phyloP scores from a whole-genome alignment of 2,888 invertebrate genomes.

The Synergus laeviventris region DNA sequence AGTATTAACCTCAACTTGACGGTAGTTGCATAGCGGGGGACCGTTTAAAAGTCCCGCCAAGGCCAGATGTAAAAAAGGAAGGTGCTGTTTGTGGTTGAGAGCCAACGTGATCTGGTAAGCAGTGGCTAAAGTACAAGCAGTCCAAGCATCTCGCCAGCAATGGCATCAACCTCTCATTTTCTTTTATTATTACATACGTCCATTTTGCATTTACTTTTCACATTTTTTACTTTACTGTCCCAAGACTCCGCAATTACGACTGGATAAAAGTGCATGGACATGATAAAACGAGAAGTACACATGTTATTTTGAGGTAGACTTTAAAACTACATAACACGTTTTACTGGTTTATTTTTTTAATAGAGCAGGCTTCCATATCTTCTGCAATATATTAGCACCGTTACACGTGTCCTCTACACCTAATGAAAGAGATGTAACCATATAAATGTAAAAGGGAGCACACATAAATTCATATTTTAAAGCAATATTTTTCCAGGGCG shows the following conservation, averaged over 20 bases:
- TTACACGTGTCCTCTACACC: not conserved
- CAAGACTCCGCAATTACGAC: constrained; percentile 15
- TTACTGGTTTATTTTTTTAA: constrained; percentile 3
- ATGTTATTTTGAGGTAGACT: constrained; percentile 26
- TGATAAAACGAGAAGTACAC: constrained; percentile 14
- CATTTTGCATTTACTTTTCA: constrained; percentile 38
- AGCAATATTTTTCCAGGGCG: no score
- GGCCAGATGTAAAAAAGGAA: constrained; percentile 32
- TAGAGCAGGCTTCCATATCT: not conserved
- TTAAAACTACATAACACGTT: constrained; percentile 24
- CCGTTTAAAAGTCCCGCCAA: constrained; percentile 39
- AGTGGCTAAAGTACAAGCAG: constrained; percentile 6
- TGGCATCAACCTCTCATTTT: constrained; percentile 38
- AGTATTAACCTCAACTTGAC: constrained; percentile 13
- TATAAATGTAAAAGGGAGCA: not conserved
- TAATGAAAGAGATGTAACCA: not conserved
- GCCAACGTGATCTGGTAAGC: constrained; percentile 27
- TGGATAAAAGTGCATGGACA: constrained; percentile 1
- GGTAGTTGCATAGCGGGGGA: constrained; percentile 26
- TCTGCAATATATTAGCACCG: not conserved
- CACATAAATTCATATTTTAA: not conserved
- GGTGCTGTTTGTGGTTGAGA: constrained; percentile 23
- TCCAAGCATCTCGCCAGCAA: constrained; percentile 19
- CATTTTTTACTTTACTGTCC: constrained; percentile 10
- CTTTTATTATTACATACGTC: constrained; percentile 33